Percentiles rank a stretch among this genome's conserved stretches.
phyloP scores from a whole-genome alignment of 2,113 vertebrate genomes.

The Crotalus viridis region DNA sequence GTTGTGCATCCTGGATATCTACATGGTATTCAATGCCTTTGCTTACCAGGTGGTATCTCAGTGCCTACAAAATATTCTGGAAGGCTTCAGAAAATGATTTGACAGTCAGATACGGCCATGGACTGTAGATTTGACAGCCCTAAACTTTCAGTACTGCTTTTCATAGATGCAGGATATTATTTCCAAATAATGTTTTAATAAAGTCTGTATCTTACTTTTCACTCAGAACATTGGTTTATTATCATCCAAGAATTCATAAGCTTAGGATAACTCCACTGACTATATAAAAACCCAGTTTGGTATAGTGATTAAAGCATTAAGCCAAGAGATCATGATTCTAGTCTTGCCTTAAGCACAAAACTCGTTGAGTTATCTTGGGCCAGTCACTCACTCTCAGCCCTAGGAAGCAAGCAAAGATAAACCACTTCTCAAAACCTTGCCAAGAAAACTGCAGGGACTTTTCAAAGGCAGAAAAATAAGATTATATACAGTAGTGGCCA shows the following conservation, averaged over 20 bases:
- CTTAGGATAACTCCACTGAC: neutral
- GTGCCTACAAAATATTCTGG: neutral
- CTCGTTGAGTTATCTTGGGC: neutral
- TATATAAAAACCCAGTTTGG: neutral
- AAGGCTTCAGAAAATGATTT: neutral
- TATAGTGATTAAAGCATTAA: neutral
- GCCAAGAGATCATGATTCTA: neutral
- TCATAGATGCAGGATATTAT: neutral
- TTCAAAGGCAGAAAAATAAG: neutral
- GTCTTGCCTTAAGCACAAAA: neutral
- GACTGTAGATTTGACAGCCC: neutral
- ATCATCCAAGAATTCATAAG: neutral
- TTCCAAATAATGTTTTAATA: neutral
- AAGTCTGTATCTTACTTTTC: neutral
- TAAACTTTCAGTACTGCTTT: neutral
- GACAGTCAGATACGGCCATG: neutral
- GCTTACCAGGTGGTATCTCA: neutral
- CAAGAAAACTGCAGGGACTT: neutral
- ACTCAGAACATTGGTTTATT: neutral
- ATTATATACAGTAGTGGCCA: too few species aligned
- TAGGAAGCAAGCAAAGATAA: neutral
- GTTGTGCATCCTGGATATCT: neutral
- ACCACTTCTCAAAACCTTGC: neutral
- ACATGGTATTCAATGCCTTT: neutral
- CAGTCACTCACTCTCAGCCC: neutral